Percentiles rank a stretch among this genome's conserved stretches.
Conservation (phyloP, 2,888 invertebrate species). For the Merodon equestris region DNA sequence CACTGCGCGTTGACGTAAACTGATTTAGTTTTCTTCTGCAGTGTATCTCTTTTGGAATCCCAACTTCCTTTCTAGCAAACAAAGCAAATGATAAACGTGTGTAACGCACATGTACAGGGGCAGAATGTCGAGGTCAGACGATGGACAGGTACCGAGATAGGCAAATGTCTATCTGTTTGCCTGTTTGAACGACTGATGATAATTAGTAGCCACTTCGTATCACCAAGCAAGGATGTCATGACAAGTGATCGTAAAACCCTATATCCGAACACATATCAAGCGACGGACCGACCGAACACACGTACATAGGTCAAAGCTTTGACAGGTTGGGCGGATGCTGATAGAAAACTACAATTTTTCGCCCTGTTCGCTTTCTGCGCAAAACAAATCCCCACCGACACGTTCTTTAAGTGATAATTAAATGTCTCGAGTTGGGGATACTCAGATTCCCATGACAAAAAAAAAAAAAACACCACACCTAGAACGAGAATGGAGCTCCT, state of each 20-base stretch:
- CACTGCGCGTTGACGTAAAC: constrained; percentile 55
- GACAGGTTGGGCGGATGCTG: constrained; percentile 64
- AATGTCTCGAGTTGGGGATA: constrained; percentile 5
- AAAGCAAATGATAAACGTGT: constrained; percentile 51
- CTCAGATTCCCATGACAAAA: background rate
- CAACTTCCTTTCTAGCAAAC: constrained; percentile 51
- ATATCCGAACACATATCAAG: constrained; percentile 12
- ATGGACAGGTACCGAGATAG: constrained; percentile 47
- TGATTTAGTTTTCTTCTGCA: constrained; percentile 50
- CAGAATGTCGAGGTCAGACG: constrained; percentile 16
- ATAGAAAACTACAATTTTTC: constrained; percentile 46
- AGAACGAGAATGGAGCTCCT: constrained; percentile 12
- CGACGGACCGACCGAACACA: constrained; percentile 23
- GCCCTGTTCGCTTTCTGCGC: background rate
- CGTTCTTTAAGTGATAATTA: constrained; percentile 36
- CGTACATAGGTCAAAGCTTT: constrained; percentile 56
- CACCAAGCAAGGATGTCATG: constrained; percentile 46
- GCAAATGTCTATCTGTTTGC: constrained; percentile 60
- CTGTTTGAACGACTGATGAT: constrained; percentile 46
- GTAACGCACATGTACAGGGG: constrained; percentile 40
- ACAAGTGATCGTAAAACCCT: constrained; percentile 43
- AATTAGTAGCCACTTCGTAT: constrained; percentile 66
- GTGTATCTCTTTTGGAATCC: constrained; percentile 51
- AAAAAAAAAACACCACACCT: constrained; percentile 2
- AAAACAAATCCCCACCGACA: background rate